These are phyloP conservation scores for Blera fallax DNA, from an alignment of 2,888 invertebrate species.

Conservation along the genomic window DNA sequence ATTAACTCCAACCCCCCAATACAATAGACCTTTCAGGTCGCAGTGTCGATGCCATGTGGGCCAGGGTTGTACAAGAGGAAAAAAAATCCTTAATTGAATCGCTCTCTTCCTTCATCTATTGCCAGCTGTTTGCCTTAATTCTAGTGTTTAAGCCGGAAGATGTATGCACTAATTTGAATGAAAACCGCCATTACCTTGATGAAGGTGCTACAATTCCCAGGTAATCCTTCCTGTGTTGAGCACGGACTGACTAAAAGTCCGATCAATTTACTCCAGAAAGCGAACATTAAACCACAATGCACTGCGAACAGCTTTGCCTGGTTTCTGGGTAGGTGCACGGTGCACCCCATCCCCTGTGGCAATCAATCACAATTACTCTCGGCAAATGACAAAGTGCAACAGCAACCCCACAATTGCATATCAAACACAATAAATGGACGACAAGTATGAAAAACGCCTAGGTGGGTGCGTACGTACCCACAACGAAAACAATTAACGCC, in stretches of 20 bases:
- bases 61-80: too few species aligned
- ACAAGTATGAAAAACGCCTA: background rate
- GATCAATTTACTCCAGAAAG: background rate
- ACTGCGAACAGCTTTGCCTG: background rate
- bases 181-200: too few species aligned
- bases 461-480: background rate
- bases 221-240: background rate
- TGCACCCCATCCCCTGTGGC: background rate
- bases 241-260: background rate
- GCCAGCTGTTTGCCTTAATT: too few species aligned
- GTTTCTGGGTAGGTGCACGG: background rate
- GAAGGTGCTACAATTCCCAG: background rate
- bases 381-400: slow-evolving; percentile 37
- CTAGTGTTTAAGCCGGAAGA: too few species aligned
- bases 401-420: slow-evolving; percentile 19
- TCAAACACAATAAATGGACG: slow-evolving; percentile 18
- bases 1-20: too few species aligned
- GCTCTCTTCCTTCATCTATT: too few species aligned
- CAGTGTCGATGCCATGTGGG: too few species aligned
- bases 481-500: slow-evolving; percentile 56
- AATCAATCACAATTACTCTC: slow-evolving; percentile 55
- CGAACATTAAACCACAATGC: background rate
- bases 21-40: too few species aligned
- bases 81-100: too few species aligned
- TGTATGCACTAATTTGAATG: too few species aligned